phyloP scores from a whole-genome alignment of 2,797 vertebrate species.

The Streptopelia turtur region DNA sequence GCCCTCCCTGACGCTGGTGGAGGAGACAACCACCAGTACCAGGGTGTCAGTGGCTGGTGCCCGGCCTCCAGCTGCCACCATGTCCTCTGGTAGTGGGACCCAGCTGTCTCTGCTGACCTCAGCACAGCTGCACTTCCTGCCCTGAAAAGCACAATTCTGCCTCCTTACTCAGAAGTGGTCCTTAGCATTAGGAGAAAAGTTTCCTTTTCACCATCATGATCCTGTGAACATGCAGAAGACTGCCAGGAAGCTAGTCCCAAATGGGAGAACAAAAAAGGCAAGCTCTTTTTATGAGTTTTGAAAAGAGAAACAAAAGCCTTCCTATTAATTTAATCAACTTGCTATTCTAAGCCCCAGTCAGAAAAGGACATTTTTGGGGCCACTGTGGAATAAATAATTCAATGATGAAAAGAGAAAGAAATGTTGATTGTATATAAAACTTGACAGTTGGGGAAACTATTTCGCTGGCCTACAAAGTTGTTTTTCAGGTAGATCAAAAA shows the following conservation, averaged over 20 bases:
- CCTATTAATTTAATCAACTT: conserved; percentile 22
- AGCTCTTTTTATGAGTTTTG: neutral
- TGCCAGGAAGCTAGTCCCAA: conserved; percentile 26
- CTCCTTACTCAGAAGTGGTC: neutral
- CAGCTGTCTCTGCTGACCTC: neutral
- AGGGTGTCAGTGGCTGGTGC: neutral
- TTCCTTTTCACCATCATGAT: neutral
- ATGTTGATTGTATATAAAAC: conserved; percentile 12
- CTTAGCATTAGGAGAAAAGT: neutral
- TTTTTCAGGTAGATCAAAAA: conserved; percentile 61
- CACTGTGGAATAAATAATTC: conserved; percentile 3
- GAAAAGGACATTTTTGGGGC: neutral
- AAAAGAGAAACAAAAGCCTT: conserved; percentile 46
- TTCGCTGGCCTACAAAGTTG: conserved; percentile 40
- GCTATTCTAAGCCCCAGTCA: neutral
- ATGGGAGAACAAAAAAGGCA: neutral
- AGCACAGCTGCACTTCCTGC: neutral
- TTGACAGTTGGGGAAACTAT: conserved; percentile 50
- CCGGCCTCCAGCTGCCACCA: neutral
- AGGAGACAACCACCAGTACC: neutral
- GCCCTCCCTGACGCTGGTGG: neutral
- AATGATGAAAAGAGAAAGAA: conserved; percentile 42
- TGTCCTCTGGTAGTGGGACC: fast-evolving
- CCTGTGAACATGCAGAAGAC: neutral
- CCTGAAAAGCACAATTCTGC: neutral